Conservation (phyloP, 1,140 invertebrate genomes). For the Drosophila triauraria region DNA sequence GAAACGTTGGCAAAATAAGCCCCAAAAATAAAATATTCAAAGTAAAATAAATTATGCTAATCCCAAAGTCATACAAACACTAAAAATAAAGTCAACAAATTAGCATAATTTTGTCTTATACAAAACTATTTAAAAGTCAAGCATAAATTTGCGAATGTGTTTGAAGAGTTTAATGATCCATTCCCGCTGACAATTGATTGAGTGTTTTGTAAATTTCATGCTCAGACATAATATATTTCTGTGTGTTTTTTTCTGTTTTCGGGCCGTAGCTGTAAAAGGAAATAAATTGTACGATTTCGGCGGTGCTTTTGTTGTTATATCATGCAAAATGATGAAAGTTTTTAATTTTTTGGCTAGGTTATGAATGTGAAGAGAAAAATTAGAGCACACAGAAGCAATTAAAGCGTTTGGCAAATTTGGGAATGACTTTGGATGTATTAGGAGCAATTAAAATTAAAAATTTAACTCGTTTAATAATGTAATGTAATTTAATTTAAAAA, state of each 20-base stretch:
- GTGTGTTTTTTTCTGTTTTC: conserved; percentile 18
- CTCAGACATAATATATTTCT: conserved; percentile 42
- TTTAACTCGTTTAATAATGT: not conserved
- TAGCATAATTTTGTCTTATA: conserved; percentile 56
- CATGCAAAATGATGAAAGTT: conserved; percentile 48
- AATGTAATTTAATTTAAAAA: no score
- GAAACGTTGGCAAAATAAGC: conserved; percentile 22
- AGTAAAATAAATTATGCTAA: conserved; percentile 30
- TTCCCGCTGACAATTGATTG: conserved; percentile 48
- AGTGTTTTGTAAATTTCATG: conserved; percentile 55
- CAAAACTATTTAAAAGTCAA: conserved; percentile 53
- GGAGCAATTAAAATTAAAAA: conserved; percentile 4
- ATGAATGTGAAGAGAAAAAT: conserved; percentile 41
- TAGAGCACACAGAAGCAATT: conserved; percentile 38
- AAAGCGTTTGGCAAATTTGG: conserved; percentile 20
- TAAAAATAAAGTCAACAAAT: conserved; percentile 30
- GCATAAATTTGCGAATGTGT: conserved; percentile 11
- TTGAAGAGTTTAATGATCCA: conserved; percentile 55
- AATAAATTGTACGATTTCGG: conserved; percentile 23
- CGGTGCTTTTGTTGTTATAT: conserved; percentile 36
- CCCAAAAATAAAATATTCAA: conserved; percentile 5
- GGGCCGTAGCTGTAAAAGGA: conserved; percentile 35
- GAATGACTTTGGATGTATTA: conserved; percentile 9
- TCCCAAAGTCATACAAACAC: conserved; percentile 22
- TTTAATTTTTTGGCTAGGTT: conserved; percentile 3